A percentile compares a stretch with the other conserved stretches of the same genome.
Conservation (phyloP, 2,888 invertebrate species). For the Chouioia cunea region DNA sequence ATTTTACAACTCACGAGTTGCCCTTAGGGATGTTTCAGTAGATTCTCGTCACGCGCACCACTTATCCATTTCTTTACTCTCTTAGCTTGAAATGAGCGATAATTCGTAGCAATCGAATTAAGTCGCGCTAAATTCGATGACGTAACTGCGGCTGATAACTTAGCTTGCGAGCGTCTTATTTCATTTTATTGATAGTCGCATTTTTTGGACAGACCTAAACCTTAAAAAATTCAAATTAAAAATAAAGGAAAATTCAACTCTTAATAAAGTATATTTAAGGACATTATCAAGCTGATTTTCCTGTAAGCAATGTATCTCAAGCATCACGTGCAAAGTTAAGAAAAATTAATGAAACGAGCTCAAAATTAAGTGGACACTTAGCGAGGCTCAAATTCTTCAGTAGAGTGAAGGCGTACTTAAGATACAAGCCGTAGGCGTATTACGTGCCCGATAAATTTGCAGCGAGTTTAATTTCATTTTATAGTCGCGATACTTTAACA, state of each 20-base stretch:
- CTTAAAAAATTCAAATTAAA: too few relatives aligned
- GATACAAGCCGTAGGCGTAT: constrained; percentile 7
- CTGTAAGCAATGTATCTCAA: too few relatives aligned
- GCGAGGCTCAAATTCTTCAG: background rate
- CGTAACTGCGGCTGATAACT: background rate
- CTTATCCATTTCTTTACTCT: constrained; percentile 41
- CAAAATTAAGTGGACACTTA: constrained; percentile 24
- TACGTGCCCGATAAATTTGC: constrained; percentile 57
- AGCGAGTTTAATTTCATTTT: constrained; percentile 64
- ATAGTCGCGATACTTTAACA: constrained; percentile 63
- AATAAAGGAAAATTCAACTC: too few relatives aligned
- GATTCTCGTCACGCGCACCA: constrained; percentile 60
- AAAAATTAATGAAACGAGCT: too few relatives aligned
- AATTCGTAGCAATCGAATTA: constrained; percentile 66
- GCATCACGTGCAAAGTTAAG: too few relatives aligned
- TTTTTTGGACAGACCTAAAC: background rate
- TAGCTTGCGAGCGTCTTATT: constrained; percentile 8
- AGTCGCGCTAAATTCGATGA: constrained; percentile 1
- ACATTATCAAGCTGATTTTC: too few relatives aligned
- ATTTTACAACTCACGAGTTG: too few relatives aligned
- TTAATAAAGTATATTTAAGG: too few relatives aligned
- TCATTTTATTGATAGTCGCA: constrained; percentile 17
- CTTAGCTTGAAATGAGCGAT: constrained; percentile 66
- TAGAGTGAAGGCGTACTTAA: background rate
- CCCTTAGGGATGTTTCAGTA: too few relatives aligned